Conservation (phyloP, 30 jellyfish, hydroid and myxozoan species). For the Hydractinia symbiolongicarpus region DNA sequence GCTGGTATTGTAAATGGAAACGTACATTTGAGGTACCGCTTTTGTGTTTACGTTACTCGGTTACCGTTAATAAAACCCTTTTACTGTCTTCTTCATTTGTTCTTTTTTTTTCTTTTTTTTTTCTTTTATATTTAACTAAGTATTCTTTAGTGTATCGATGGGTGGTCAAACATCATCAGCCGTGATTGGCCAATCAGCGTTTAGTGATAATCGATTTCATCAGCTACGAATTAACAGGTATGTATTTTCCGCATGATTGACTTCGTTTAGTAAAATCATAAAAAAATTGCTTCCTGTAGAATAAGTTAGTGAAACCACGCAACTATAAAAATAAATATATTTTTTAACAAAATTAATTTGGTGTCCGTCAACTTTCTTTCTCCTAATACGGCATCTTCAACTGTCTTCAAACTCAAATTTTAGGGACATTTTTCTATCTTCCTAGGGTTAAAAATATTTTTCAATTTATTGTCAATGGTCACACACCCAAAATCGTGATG, state of each 20-base stretch:
- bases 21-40: slow-evolving; percentile 30
- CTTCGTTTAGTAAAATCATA: background rate
- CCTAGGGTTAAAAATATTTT: slow-evolving; percentile 2
- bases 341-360: background rate
- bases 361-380: too few species aligned
- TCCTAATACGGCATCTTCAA: too few species aligned
- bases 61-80: background rate
- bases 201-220: background rate
- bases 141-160: background rate
- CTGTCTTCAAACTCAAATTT: background rate
- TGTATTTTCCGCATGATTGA: background rate
- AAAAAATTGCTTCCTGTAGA: background rate
- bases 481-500: slow-evolving; percentile 26
- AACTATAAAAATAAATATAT: background rate
- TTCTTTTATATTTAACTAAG: background rate
- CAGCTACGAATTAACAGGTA: background rate
- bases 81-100: background rate
- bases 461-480: slow-evolving; percentile 35
- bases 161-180: slow-evolving; percentile 12
- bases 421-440: background rate
- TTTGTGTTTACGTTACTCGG: background rate
- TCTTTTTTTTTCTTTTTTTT: background rate
- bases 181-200: background rate
- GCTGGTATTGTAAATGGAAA: slow-evolving; percentile 46
- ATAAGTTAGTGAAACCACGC: background rate